A percentile compares a stretch with the other conserved stretches of the same genome.
These are phyloP conservation scores for Drosophila prolongata DNA, from an alignment of 2,888 invertebrate genomes.

Conservation along the genomic window DNA sequence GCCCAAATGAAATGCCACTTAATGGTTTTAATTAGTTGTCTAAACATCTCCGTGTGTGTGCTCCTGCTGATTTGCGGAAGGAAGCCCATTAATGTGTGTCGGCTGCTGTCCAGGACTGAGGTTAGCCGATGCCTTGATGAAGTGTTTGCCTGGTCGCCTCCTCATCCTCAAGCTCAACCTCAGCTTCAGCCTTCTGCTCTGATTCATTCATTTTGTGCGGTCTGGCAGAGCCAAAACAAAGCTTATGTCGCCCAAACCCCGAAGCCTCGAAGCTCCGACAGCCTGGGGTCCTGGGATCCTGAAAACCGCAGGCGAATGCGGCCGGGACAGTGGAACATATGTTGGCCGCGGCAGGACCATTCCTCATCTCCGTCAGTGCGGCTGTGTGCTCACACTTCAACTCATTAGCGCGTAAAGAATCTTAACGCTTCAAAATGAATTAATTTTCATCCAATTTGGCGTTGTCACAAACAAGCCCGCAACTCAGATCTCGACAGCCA, in stretches of 20 bases:
- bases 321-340: conserved; percentile 39
- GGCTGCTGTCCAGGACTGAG: conserved; percentile 2
- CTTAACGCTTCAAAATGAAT: conserved; percentile 79
- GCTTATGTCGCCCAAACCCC: neutral
- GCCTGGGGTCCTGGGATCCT: neutral
- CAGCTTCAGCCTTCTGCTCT: conserved; percentile 4
- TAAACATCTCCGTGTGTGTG: conserved; percentile 7
- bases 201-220: conserved; percentile 38
- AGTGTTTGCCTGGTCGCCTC: conserved; percentile 24
- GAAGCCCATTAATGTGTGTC: conserved; percentile 8
- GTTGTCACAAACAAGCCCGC: conserved; percentile 51
- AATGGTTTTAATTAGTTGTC: conserved; percentile 41
- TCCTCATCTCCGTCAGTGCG: conserved; percentile 1
- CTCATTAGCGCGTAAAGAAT: conserved; percentile 75
- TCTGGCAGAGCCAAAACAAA: conserved; percentile 23
- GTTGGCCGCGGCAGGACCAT: conserved; percentile 15
- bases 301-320: conserved; percentile 21
- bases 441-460: conserved; percentile 76
- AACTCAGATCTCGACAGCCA: neutral
- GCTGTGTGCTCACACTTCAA: conserved; percentile 60
- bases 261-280: too few species aligned
- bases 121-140: conserved; percentile 27
- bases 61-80: conserved; percentile 2
- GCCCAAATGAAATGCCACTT: conserved; percentile 31
- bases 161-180: neutral